Evolutionary conservation across 2,888 invertebrate species (phyloP), one percentile per base, ranked within the genome.

Genomic region (Luperina nickerlii): DNA sequence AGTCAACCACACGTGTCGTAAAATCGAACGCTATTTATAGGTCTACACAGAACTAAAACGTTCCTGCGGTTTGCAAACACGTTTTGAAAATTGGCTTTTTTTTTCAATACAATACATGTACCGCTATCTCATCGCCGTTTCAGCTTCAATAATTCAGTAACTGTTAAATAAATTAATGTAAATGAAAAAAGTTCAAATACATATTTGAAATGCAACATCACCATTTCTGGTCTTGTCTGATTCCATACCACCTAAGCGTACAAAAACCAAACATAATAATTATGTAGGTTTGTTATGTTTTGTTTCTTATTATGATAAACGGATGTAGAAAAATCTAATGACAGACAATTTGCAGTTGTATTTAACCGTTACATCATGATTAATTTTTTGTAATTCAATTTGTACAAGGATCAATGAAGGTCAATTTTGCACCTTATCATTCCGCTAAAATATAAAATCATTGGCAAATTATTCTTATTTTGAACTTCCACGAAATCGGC

Each of bases 1-100:
- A 70, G 72, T 78, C 77, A 74, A 83, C 79, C 80, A 78, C 81
- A 82, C 81, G 76, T 79, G 86, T 83, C 88, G 81, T 88, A 83
- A 89, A 88, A 85, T 85, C 78, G 69, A 75, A 69, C 66, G 77
- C 82, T 82, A 88, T 87, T 89, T 86, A 84, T 83, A 83, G 76
- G 66, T 71, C 76, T 84, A 77, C 83, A 42, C 67, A 83, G 83
- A 84, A 81, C 68, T 76, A 70, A 79, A 81, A 86, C 81, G 82
- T 83, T 81, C 81, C 84, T 87, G 82, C 75, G 80, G 83, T 85
- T 76, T 60, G 62, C 45, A 74, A 73, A 67, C 42, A 24, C 69
- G 76, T 74, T 74, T 68, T 63, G 51, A 79, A 83, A 86, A 75
- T 76, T n/a, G 11, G 2, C 51, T 60, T 74, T 73, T 80, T 82